Evolutionary conservation across 2,113 vertebrate genomes (phyloP).

Genomic region (Syngnathoides biaculeatus): DNA sequence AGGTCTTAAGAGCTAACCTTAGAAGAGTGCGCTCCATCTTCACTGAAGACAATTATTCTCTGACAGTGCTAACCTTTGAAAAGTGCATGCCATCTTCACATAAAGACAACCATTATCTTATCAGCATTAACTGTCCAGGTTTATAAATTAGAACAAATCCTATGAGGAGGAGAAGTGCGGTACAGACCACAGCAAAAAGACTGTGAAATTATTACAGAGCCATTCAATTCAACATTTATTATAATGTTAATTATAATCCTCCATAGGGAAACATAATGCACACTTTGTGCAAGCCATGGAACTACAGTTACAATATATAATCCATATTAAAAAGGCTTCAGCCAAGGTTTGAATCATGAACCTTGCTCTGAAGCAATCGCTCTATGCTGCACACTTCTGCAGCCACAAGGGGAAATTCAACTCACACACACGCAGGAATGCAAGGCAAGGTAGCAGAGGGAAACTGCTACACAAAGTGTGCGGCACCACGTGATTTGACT

Average conservation of each 20-base stretch:
- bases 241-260: background rate
- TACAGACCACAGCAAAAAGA: background rate
- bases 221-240: background rate
- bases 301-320: too few species aligned
- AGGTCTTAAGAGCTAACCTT: constrained; percentile 16
- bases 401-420: background rate
- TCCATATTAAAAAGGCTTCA: background rate
- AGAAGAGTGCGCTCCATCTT: background rate
- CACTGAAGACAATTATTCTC: too few species aligned
- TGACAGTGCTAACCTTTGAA: too few species aligned
- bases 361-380: background rate
- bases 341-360: background rate
- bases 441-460: background rate
- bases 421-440: background rate
- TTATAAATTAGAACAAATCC: background rate
- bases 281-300: background rate
- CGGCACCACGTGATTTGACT: background rate
- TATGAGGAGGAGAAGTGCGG: background rate
- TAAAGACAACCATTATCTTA: background rate
- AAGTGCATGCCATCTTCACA: too few species aligned
- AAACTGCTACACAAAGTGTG: background rate
- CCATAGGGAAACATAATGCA: background rate
- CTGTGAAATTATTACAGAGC: background rate
- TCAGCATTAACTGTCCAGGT: background rate
- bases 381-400: background rate